Conservation (phyloP, 1,140 invertebrate species). For the Hetaerina americana region DNA sequence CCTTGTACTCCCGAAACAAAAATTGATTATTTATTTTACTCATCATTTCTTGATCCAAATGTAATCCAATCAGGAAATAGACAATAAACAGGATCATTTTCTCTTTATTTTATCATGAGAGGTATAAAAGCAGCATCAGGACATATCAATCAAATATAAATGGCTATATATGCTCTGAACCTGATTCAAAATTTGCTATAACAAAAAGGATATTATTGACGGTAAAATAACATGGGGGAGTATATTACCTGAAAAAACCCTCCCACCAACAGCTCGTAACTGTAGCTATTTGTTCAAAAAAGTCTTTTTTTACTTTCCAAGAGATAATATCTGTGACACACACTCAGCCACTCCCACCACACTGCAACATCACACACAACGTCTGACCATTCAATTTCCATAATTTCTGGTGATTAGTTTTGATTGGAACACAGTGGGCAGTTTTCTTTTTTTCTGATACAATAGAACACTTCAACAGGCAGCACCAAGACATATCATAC, state of each 20-base stretch:
- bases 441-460: background rate
- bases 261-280: background rate
- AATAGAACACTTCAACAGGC: background rate
- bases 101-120: background rate
- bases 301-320: background rate
- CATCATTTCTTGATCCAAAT: too few species aligned
- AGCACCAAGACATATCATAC: background rate
- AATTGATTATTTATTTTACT: too few species aligned
- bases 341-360: background rate
- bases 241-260: background rate
- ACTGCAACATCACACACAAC: background rate
- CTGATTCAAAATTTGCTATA: background rate
- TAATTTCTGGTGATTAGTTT: background rate
- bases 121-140: background rate
- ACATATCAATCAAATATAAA: constrained; percentile 1
- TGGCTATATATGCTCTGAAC: background rate
- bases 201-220: background rate
- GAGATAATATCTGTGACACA: background rate
- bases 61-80: too few species aligned
- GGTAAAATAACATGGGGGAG: background rate
- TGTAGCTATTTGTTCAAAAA: background rate
- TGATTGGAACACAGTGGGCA: background rate
- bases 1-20: too few species aligned
- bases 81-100: background rate
- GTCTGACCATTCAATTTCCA: background rate